A percentile compares a stretch with the other conserved stretches of the same genome.
Evolutionary conservation across 2,797 vertebrate genomes (phyloP).

Genomic region (Cirrhinus mrigala): DNA sequence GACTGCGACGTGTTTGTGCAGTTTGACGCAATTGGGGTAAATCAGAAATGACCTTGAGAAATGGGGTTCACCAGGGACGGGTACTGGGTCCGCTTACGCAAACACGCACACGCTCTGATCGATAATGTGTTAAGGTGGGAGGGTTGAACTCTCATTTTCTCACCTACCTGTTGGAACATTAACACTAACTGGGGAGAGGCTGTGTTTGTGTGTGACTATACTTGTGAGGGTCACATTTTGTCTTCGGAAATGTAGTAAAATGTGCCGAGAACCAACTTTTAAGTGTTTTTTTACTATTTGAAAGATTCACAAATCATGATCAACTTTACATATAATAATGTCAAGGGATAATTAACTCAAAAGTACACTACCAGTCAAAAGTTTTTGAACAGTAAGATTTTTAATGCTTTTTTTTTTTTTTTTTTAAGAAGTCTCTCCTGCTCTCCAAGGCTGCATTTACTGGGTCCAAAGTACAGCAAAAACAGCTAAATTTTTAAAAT

Average conservation of each 20-base stretch:
- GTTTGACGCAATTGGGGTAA: background rate
- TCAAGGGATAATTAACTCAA: background rate
- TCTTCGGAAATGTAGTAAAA: background rate
- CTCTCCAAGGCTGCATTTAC: no score
- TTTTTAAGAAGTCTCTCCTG: no score
- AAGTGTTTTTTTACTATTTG: background rate
- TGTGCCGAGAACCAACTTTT: background rate
- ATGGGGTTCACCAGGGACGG: background rate
- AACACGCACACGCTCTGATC: constrained; percentile 3
- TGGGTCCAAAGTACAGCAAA: no score
- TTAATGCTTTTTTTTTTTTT: no score
- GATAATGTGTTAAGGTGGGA: constrained; percentile 5
- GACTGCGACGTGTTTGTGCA: background rate
- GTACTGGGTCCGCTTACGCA: background rate
- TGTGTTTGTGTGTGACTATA: constrained; percentile 44
- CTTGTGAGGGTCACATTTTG: background rate
- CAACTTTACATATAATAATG: background rate
- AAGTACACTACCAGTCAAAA: no score
- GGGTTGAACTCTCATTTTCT: constrained; percentile 24
- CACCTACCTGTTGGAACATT: constrained; percentile 72
- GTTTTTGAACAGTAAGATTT: no score
- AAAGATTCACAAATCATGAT: constrained; percentile 8
- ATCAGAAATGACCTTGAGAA: constrained; percentile 2
- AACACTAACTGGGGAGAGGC: constrained; percentile 70
- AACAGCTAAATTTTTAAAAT: no score